Base-by-base conservation (phyloP, 2,888 invertebrate species). In the Pemphredon lugubris region DNA sequence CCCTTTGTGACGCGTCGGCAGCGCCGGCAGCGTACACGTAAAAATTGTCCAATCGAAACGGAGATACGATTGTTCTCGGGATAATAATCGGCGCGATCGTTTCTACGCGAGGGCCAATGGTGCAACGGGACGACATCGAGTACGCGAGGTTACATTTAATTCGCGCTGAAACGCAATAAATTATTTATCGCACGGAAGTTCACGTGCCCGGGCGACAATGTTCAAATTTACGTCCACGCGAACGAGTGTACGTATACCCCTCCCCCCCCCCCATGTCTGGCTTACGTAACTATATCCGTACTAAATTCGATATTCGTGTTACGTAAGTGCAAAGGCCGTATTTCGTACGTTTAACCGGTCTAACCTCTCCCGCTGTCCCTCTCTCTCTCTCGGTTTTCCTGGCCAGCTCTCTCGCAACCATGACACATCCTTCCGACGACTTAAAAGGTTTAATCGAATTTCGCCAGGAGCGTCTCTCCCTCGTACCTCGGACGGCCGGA, bases 381-480 rank as follows among this genome's bases (percentile, higher is more conserved):
- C n/a, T n/a, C n/a, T n/a, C n/a, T n/a, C n/a, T n/a, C n/a, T n/a
- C n/a, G n/a, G n/a, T n/a, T n/a, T n/a, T n/a, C n/a, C n/a, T n/a
- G n/a, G n/a, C n/a, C n/a, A n/a, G n/a, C n/a, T n/a, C 44, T n/a
- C 21, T 20, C 16, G 21, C 21, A 9, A n/a, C 16, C 32, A 14
- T n/a, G 2, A 11, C 14, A 16, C 34, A 7, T 42, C 18, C 30
- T 3, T 7, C 0, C 11, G n/a, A 11, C 21, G 32, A n/a, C 63
- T 16, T 54, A 3, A 53, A 54, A 63, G 21, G 68, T 50, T 68
- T 58, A 54, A 67, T 77, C 60, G 77, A 73, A 61, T 73, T 61
- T 61, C 53, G 61, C 9, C n/a, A 11, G 13, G 45, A 57, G 60
- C 60, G 61, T 47, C 51, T 55, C 50, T 48, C 34, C 48, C 51